These are phyloP conservation scores for Dreissena rostriformis DNA, from an alignment of 1,140 invertebrate genomes.

Conservation along the genomic window DNA sequence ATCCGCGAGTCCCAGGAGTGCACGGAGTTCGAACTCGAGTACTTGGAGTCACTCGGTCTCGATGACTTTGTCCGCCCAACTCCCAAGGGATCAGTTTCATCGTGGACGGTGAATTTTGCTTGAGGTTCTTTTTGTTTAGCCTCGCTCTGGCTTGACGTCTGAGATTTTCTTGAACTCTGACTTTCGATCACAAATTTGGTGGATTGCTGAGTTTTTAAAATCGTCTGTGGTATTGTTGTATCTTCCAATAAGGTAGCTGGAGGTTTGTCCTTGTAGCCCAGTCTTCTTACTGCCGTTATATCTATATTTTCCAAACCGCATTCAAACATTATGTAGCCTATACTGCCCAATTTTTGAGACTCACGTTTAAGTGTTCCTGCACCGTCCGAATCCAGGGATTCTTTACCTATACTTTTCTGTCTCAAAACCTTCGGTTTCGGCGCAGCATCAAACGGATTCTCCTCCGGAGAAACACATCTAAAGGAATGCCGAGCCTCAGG, in stretches of 20 bases:
- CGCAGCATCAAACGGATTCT: constrained; percentile 55
- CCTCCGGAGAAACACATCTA: not conserved
- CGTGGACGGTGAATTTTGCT: constrained; percentile 2
- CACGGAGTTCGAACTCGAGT: constrained; percentile 58
- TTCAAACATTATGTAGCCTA: constrained; percentile 98
- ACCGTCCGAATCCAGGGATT: constrained; percentile 22
- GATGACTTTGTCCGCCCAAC: not conserved
- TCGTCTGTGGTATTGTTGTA: constrained; percentile 45
- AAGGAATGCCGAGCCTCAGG: constrained; percentile 14
- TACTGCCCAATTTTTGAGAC: constrained; percentile 33
- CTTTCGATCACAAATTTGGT: constrained; percentile 24
- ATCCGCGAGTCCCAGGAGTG: constrained; percentile 73
- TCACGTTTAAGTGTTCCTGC: not conserved
- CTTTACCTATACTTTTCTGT: constrained; percentile 45
- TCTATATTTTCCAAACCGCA: constrained; percentile 95
- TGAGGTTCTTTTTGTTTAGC: not conserved
- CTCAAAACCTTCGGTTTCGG: constrained; percentile 48
- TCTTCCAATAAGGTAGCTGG: constrained; percentile 56
- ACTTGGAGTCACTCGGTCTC: not conserved
- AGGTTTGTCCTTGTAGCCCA: constrained; percentile 73
- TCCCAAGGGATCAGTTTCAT: constrained; percentile 27
- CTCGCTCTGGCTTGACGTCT: not conserved
- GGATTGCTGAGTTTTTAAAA: constrained; percentile 43
- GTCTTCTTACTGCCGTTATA: constrained; percentile 89
- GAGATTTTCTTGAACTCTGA: constrained; percentile 1